Evolutionary conservation across 2,797 vertebrate species (phyloP).

Genomic region (Microctenopoma stevenorrisi): DNA sequence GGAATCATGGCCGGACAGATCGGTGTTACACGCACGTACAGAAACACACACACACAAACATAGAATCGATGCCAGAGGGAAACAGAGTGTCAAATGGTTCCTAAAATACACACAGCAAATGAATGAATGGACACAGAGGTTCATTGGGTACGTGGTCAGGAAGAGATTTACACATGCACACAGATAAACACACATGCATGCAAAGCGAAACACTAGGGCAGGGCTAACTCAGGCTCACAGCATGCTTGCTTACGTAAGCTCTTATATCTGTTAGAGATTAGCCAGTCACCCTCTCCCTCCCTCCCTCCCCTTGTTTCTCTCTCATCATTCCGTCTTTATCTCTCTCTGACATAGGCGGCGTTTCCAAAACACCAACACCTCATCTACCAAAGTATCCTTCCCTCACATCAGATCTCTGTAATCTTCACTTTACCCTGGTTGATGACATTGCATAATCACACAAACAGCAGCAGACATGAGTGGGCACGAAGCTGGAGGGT

Average conservation of each 20-base stretch:
- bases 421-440: slow-evolving; percentile 36
- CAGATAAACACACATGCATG: slow-evolving; percentile 30
- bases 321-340: slow-evolving; percentile 30
- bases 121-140: slow-evolving; percentile 50
- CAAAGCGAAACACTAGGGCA: slow-evolving; percentile 61
- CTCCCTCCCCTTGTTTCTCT: slow-evolving; percentile 35
- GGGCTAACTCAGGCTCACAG: slow-evolving; percentile 69
- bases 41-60: background rate
- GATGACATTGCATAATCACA: slow-evolving; percentile 32
- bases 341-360: slow-evolving; percentile 30
- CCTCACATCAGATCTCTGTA: slow-evolving; percentile 24
- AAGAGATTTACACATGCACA: slow-evolving; percentile 46
- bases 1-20: background rate
- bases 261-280: slow-evolving; percentile 84
- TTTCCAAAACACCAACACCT: slow-evolving; percentile 51
- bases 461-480: slow-evolving; percentile 46
- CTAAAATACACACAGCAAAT: slow-evolving; percentile 30
- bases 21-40: background rate
- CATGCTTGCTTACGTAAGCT: slow-evolving; percentile 77
- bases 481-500: slow-evolving; percentile 21
- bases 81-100: slow-evolving; percentile 1
- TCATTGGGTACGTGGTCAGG: slow-evolving; percentile 49
- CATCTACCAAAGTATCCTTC: slow-evolving; percentile 22
- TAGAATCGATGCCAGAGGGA: background rate
- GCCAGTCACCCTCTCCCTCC: slow-evolving; percentile 61